phyloP scores from a whole-genome alignment of 1,140 invertebrate species.

The Heliothis subflexa region DNA sequence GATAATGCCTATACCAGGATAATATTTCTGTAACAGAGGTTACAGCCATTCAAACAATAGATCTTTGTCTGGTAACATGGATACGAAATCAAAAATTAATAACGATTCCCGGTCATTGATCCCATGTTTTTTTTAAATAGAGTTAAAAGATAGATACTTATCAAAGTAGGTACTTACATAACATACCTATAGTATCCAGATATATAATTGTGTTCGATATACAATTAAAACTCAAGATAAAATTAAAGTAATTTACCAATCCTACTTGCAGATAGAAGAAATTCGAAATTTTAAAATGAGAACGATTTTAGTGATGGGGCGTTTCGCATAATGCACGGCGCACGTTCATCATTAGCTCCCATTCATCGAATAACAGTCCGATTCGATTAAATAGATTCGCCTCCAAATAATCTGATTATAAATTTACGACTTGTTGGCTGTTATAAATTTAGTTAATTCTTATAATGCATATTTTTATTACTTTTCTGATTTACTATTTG shows the following conservation, averaged over 20 bases:
- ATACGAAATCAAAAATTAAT: too few relatives aligned
- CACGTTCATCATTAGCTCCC: constrained; percentile 62
- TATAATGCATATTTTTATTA: constrained; percentile 56
- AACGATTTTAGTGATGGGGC: constrained; percentile 52
- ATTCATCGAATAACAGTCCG: constrained; percentile 59
- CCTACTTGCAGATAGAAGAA: neutral
- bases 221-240: constrained; percentile 40
- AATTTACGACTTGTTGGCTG: constrained; percentile 76
- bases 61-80: too few relatives aligned
- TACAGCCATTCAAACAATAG: too few relatives aligned
- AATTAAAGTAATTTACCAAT: constrained; percentile 8
- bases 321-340: constrained; percentile 55
- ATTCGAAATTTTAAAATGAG: constrained; percentile 36
- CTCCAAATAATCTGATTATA: constrained; percentile 74
- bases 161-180: too few relatives aligned
- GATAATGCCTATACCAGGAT: too few relatives aligned
- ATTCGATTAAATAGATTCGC: constrained; percentile 60
- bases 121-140: too few relatives aligned
- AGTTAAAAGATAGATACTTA: too few relatives aligned
- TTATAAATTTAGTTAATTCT: constrained; percentile 75
- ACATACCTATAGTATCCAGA: too few relatives aligned
- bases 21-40: too few relatives aligned
- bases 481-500: constrained; percentile 70
- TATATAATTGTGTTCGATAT: neutral
- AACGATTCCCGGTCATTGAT: too few relatives aligned